phyloP scores from a whole-genome alignment of 2,797 vertebrate genomes.

The Myotis findleyi region DNA sequence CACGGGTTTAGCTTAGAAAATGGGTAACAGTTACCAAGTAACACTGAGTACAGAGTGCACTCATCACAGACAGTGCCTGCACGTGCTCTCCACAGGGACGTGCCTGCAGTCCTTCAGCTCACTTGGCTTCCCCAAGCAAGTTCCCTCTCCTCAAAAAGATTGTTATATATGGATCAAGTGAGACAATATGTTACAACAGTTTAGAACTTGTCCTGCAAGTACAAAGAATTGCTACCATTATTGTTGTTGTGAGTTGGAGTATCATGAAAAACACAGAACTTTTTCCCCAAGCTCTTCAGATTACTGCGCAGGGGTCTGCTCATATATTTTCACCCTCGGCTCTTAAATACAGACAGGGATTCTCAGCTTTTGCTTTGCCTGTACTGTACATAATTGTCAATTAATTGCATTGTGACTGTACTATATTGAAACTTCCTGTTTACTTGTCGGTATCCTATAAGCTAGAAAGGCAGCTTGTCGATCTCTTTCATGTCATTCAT shows the following conservation, averaged over 20 bases:
- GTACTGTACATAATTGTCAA: background rate
- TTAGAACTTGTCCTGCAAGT: background rate
- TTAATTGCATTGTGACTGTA: background rate
- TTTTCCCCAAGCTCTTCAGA: background rate
- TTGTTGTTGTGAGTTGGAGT: background rate
- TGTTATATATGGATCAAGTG: background rate
- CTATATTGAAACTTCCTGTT: slow-evolving; percentile 30
- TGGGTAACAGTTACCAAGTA: background rate
- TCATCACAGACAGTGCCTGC: fast-evolving
- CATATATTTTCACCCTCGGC: background rate
- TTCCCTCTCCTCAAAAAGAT: background rate
- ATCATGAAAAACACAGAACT: background rate
- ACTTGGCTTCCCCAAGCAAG: background rate
- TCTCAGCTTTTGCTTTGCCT: background rate
- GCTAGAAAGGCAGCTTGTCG: background rate
- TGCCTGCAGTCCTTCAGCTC: background rate
- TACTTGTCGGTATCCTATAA: background rate
- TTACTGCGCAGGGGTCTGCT: background rate
- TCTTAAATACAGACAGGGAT: background rate
- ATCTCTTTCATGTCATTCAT: background rate
- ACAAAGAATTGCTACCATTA: background rate
- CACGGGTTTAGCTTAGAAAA: background rate
- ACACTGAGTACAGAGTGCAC: background rate
- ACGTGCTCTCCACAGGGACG: background rate
- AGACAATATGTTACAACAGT: background rate